Evolutionary conservation across 2,888 invertebrate genomes (phyloP), one percentile per base, ranked within the genome.

Genomic region (Dusona sp.): DNA sequence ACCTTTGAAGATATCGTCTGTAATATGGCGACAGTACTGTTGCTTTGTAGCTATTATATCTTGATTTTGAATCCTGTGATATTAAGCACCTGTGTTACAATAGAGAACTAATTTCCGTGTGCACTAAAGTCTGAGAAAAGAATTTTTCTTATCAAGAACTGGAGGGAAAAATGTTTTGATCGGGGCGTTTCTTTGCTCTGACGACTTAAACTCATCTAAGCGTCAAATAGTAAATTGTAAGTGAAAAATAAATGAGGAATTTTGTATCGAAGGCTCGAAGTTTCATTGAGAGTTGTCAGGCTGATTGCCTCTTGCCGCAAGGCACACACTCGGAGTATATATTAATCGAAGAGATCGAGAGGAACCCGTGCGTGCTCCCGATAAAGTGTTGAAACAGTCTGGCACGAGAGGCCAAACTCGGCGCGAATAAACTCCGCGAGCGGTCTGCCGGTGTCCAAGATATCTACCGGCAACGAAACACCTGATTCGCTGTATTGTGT

Each of bases 371-470:
- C 29, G 54, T 57, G 75, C 54, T 78, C 73, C 48, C 78, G 81
- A 85, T 82, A 78, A 68, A 82, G 81, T 82, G 81, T 85, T 68
- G 78, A 78, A 82, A 85, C 81, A 85, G 78, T 85, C 78, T 85
- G 81, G 73, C 78, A 68, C 38, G 67, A 68, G 78, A 79, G 61
- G 48, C 61, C 85, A 33, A 82, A 82, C 85, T 72, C 77, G 29
- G 77, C 77, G 54, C 51, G 72, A 73, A 84, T 84, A 84, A 81
- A 33, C 78, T 73, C 61, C 57, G 45, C 48, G 64, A 61, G 61
- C 54, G 29, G 64, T 33, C 75, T 29, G 36, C 75, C 64, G 64
- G 33, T 64, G 22, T 29, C 25, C 9, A 42, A 75, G 75, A 75
- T 25, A 75, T 38, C 38, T 45, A 33, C 9, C 54, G 45, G 29